Evolutionary conservation across 2,888 invertebrate genomes (phyloP).

Genomic region (Hemithea aestivaria): DNA sequence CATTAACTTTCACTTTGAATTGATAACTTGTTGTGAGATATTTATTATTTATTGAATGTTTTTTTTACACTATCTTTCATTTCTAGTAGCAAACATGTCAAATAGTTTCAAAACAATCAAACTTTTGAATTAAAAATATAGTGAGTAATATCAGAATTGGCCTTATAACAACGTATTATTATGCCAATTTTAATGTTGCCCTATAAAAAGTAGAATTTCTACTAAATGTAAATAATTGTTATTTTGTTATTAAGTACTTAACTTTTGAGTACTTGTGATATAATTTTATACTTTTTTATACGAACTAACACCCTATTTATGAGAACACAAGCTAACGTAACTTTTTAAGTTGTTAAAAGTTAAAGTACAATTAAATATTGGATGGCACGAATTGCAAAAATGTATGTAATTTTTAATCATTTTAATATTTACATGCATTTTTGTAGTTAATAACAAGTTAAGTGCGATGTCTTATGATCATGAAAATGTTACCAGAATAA

Average conservation of each 20-base stretch:
- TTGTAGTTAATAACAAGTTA: conserved; percentile 50
- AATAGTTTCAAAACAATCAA: conserved; percentile 5
- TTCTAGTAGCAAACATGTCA: not conserved
- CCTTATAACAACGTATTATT: not conserved
- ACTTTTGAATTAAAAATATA: conserved; percentile 12
- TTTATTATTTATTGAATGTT: not conserved
- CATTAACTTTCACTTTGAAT: too few relatives aligned
- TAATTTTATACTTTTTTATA: conserved; percentile 46
- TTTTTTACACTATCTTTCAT: too few relatives aligned
- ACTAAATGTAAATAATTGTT: conserved; percentile 28
- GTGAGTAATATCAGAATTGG: conserved; percentile 12
- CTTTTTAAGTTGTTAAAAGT: conserved; percentile 37
- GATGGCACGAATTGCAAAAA: conserved; percentile 26
- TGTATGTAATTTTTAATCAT: conserved; percentile 19
- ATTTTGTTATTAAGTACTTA: conserved; percentile 17
- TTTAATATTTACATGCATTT: too few relatives aligned
- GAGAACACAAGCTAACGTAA: conserved; percentile 39
- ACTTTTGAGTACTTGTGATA: conserved; percentile 29
- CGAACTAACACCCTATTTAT: conserved; percentile 40
- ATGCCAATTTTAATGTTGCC: conserved; percentile 11
- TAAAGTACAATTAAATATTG: conserved; percentile 28
- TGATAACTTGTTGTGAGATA: too few relatives aligned
- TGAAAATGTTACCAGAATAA: conserved; percentile 48
- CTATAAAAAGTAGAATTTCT: conserved; percentile 8
- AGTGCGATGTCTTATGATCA: conserved; percentile 69